A percentile compares a stretch with the other conserved stretches of the same genome.
Conservation (phyloP, 2,888 invertebrate genomes). For the Dryadula phaetusa region DNA sequence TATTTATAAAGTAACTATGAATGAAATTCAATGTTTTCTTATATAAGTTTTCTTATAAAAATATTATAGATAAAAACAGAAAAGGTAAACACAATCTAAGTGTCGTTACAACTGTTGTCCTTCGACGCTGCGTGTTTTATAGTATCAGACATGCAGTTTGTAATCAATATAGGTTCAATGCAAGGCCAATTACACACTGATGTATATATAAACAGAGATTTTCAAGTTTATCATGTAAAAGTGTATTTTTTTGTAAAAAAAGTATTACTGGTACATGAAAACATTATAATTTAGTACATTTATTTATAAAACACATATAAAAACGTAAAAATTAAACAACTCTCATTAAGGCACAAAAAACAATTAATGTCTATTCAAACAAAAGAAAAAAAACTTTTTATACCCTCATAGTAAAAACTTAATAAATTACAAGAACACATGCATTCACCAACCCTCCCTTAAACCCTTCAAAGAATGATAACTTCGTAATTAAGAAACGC, state of each 20-base stretch:
- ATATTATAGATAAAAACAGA: neutral
- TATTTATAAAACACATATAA: no score
- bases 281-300: no score
- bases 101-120: slow-evolving; percentile 5
- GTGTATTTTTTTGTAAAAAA: no score
- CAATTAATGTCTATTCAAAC: neutral
- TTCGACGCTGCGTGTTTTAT: slow-evolving; percentile 12
- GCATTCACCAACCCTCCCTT: slow-evolving; percentile 60
- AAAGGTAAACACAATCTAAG: neutral
- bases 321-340: no score
- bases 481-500: slow-evolving; percentile 82
- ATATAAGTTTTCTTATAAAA: neutral
- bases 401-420: slow-evolving; percentile 66
- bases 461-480: slow-evolving; percentile 61
- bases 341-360: no score
- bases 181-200: slow-evolving; percentile 13
- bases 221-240: no score
- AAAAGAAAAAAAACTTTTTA: slow-evolving; percentile 46
- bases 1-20: no score
- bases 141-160: slow-evolving; percentile 13
- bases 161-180: slow-evolving; percentile 1
- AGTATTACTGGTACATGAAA: no score
- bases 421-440: slow-evolving; percentile 81
- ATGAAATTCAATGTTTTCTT: neutral
- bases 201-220: no score